Base-by-base conservation (phyloP, 1,140 invertebrate species). In the Nebria ingens region DNA sequence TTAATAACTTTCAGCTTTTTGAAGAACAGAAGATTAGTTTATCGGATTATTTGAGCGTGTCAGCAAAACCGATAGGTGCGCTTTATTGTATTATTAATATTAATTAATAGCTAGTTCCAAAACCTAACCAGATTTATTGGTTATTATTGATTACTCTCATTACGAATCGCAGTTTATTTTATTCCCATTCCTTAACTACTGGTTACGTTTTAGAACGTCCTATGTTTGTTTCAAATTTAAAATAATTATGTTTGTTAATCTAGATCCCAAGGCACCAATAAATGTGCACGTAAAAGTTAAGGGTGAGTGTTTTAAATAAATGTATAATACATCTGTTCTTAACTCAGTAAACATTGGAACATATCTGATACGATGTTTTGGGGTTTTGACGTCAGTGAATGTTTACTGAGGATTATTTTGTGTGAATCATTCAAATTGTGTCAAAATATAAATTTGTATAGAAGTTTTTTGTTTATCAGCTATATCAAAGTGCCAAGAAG, bases 1-100 rank as follows among this genome's bases (percentile, higher is more conserved):
- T n/a, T n/a, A n/a, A n/a, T n/a, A n/a, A 52, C 49, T 65, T 65
- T 15, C 56, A 65, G 64, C 51, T 65, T 3, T 63, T 65, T 60
- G 59, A 58, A 19, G 64, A 65, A 21, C 61, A 64, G 52, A 65
- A 62, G 57, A 65, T 65, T 25, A 59, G 52, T 25, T 56, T 65
- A 21, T 58, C 61, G 12, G 64, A 65, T 51, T 65, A 58, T 57
- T 52, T 65, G 17, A 61, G 56, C 57, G 50, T 64, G 19, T 59
- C 64, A 13, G 61, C 57, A 2, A 61, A 59, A 58, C 23, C 53
- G 29, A 53, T 57, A 59, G 64, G 64, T 65, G 58, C 51, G 62
- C 52, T 50, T n/a, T 52, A 19, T 40, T 54, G 21, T 19, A 23
- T 25, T 21, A 19, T 34, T 54, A 52, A 34, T 29, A 54, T 20